These are phyloP conservation scores for Clarias gariepinus DNA, from an alignment of 2,113 vertebrate genomes.

Conservation along the genomic window DNA sequence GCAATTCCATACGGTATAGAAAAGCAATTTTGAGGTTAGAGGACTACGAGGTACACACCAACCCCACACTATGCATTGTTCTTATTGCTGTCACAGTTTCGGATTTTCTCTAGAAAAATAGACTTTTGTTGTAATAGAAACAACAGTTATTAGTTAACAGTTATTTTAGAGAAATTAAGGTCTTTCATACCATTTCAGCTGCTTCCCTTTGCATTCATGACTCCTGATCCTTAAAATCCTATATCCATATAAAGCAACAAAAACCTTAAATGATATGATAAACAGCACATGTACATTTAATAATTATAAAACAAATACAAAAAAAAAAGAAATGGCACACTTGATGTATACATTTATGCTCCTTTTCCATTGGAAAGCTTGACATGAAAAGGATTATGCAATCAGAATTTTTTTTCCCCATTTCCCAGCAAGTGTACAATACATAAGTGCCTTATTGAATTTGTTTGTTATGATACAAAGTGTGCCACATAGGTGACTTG, in stretches of 20 bases:
- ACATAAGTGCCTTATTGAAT: not conserved
- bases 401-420: not conserved
- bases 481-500: not conserved
- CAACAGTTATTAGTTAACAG: too few relatives aligned
- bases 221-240: not conserved
- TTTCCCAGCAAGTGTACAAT: not conserved
- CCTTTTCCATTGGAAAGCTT: not conserved
- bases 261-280: not conserved
- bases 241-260: not conserved
- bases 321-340: not conserved
- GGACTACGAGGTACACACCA: slow-evolving; percentile 8
- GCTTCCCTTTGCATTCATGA: not conserved
- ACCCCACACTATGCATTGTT: not conserved
- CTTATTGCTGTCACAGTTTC: slow-evolving; percentile 25
- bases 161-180: not conserved
- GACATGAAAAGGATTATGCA: not conserved
- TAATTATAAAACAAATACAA: not conserved
- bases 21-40: not conserved
- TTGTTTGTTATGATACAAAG: not conserved
- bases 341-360: not conserved
- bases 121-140: slow-evolving; percentile 22
- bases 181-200: not conserved
- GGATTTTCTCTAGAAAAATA: slow-evolving; percentile 29
- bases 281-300: not conserved
- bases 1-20: not conserved